Conservation (phyloP, 2,797 vertebrate species). For the Microchirus variegatus region DNA sequence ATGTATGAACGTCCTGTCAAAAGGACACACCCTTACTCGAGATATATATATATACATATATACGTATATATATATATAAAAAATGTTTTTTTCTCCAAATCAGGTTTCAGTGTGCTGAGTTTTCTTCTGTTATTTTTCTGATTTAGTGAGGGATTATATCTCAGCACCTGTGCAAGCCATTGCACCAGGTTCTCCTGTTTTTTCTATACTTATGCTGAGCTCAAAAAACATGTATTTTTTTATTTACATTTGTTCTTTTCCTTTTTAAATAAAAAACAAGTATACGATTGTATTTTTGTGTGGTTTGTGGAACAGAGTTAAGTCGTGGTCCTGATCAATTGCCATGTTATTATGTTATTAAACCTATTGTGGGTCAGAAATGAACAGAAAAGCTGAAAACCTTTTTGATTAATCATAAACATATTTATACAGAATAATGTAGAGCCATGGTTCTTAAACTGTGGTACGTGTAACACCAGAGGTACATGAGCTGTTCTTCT, state of each 20-base stretch:
- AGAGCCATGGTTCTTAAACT: too few relatives aligned
- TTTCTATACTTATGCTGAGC: constrained; percentile 64
- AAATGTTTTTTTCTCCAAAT: constrained; percentile 65
- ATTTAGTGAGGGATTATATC: constrained; percentile 54
- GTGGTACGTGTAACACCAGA: too few relatives aligned
- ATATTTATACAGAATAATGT: too few relatives aligned
- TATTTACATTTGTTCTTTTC: constrained; percentile 74
- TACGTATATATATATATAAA: too few relatives aligned
- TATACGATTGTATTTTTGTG: constrained; percentile 48
- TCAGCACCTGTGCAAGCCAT: constrained; percentile 63
- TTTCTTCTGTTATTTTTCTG: constrained; percentile 44
- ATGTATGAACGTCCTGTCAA: constrained; percentile 71
- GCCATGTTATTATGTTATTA: constrained; percentile 60
- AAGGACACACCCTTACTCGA: constrained; percentile 54
- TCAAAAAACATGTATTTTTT: constrained; percentile 73
- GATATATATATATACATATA: too few relatives aligned
- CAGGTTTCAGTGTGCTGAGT: constrained; percentile 68
- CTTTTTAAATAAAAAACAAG: constrained; percentile 66
- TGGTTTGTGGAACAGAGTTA: constrained; percentile 35
- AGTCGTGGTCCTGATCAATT: constrained; percentile 38
- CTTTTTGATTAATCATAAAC: too few relatives aligned
- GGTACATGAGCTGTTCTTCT: too few relatives aligned
- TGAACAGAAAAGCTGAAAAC: too few relatives aligned
- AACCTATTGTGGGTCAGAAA: too few relatives aligned
- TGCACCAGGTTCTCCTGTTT: constrained; percentile 64